These are phyloP conservation scores for Drosophila seguyi DNA, from an alignment of 1,140 invertebrate genomes.

Conservation along the genomic window DNA sequence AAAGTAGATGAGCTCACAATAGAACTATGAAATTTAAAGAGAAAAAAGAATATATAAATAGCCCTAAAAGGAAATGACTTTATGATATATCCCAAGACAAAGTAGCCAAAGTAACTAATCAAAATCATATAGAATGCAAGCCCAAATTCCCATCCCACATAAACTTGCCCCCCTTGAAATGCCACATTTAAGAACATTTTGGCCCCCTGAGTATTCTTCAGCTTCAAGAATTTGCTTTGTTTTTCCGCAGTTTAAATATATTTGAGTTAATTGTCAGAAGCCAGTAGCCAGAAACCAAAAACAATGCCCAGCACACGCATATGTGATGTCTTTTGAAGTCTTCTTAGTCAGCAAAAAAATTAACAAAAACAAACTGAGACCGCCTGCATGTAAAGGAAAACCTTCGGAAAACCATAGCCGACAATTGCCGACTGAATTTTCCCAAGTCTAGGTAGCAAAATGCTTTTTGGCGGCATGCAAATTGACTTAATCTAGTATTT, in stretches of 20 bases:
- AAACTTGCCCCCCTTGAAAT: slow-evolving; percentile 22
- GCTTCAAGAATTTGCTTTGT: slow-evolving; percentile 22
- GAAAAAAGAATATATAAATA: neutral
- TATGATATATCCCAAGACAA: neutral
- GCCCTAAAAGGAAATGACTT: neutral
- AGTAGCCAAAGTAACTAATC: neutral
- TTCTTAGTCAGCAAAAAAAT: slow-evolving; percentile 40
- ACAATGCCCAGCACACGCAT: slow-evolving; percentile 63
- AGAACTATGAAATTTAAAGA: neutral
- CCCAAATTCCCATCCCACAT: slow-evolving; percentile 25
- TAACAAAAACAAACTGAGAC: slow-evolving; percentile 11
- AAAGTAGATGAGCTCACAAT: neutral
- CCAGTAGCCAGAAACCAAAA: slow-evolving; percentile 8
- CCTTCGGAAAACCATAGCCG: slow-evolving; percentile 74
- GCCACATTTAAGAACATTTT: slow-evolving; percentile 26
- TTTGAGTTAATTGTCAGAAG: slow-evolving; percentile 60
- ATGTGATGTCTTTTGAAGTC: slow-evolving; percentile 43
- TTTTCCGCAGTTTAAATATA: slow-evolving; percentile 30
- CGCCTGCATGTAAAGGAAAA: slow-evolving; percentile 61
- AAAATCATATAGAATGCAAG: slow-evolving; percentile 5
- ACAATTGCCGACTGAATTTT: slow-evolving; percentile 69
- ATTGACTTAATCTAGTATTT: slow-evolving; percentile 82
- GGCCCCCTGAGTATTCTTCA: slow-evolving; percentile 23
- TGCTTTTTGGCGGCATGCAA: slow-evolving; percentile 74
- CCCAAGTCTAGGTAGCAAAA: slow-evolving; percentile 75